Percentiles rank a stretch among this genome's conserved stretches.
phyloP scores from a whole-genome alignment of 1,140 invertebrate genomes.

The Eciton burchellii region DNA sequence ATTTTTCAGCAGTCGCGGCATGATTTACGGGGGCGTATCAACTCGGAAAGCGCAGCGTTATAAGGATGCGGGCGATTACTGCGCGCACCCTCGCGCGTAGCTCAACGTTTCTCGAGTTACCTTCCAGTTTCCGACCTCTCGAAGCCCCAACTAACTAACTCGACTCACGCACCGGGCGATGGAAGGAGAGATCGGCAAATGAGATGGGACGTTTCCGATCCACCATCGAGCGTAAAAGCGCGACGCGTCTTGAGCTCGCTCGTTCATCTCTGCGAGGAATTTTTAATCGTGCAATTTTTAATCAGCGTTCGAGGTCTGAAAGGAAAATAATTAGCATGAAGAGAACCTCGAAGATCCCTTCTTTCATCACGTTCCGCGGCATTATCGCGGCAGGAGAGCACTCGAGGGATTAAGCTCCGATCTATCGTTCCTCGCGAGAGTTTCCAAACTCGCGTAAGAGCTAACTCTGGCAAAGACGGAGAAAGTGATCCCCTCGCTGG shows the following conservation, averaged over 20 bases:
- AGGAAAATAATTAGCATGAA: slow-evolving; percentile 10
- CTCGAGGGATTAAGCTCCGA: slow-evolving; percentile 21
- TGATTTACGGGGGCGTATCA: slow-evolving; percentile 34
- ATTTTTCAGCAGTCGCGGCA: slow-evolving; percentile 12
- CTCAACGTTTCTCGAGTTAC: not conserved
- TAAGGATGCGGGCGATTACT: not conserved
- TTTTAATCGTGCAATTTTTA: not conserved
- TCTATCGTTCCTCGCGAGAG: slow-evolving; percentile 39
- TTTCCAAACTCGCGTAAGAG: slow-evolving; percentile 41
- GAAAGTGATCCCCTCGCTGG: slow-evolving; percentile 18
- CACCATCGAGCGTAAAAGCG: slow-evolving; percentile 9
- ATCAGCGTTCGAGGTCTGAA: not conserved
- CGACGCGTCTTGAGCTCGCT: too few relatives aligned
- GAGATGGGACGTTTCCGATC: slow-evolving; percentile 29
- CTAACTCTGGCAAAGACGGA: too few relatives aligned
- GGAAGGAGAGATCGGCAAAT: not conserved
- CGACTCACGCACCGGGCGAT: not conserved
- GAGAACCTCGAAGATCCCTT: not conserved
- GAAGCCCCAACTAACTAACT: slow-evolving; percentile 13
- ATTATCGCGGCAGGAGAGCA: not conserved
- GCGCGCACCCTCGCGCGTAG: slow-evolving; percentile 1
- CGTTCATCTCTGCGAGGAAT: too few relatives aligned
- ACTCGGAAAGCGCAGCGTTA: not conserved
- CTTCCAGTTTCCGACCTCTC: not conserved
- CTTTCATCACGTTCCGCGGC: not conserved